These are phyloP conservation scores for Dipodomys merriami DNA, from an alignment of 2,113 vertebrate species.

Conservation along the genomic window DNA sequence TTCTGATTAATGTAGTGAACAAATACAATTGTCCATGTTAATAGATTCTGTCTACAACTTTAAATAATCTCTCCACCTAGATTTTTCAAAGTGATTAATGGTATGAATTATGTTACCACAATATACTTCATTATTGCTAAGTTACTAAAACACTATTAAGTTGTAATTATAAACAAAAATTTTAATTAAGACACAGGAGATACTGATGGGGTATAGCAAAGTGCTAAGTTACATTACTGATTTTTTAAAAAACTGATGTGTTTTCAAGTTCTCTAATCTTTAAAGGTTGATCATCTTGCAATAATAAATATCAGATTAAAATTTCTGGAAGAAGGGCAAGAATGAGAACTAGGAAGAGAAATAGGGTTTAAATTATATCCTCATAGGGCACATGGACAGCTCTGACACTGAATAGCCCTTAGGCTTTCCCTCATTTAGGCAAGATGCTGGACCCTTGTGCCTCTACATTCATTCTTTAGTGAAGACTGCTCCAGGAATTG, in stretches of 20 bases:
- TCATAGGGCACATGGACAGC: fast-evolving
- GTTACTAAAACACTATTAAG: not conserved
- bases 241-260: no score
- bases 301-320: not conserved
- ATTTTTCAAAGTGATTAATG: not conserved
- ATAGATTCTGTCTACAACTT: slow-evolving; percentile 50
- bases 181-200: slow-evolving; percentile 7
- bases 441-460: not conserved
- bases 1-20: slow-evolving; percentile 52
- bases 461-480: not conserved
- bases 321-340: not conserved
- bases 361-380: not conserved
- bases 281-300: not conserved
- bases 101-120: not conserved
- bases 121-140: not conserved
- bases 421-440: not conserved
- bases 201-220: not conserved
- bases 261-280: not conserved
- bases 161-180: slow-evolving; percentile 6
- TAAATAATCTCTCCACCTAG: slow-evolving; percentile 1
- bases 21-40: slow-evolving; percentile 50
- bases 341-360: not conserved
- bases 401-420: not conserved
- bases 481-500: not conserved
- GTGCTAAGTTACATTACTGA: not conserved